Evolutionary conservation across 2,888 invertebrate species (phyloP).

Genomic region (Sphaerophoria rueppellii): DNA sequence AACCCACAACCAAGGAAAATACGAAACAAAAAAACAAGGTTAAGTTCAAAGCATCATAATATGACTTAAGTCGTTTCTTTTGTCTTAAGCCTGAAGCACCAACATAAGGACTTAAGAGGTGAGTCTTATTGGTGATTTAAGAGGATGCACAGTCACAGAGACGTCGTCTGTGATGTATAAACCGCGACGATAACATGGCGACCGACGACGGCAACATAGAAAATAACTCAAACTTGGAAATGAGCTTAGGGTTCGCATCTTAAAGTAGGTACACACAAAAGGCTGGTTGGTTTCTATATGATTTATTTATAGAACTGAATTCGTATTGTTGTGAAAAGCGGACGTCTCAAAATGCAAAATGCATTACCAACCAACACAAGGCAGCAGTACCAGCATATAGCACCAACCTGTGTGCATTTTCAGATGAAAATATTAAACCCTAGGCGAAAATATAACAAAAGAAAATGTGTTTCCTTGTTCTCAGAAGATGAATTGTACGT

Average conservation of each 20-base stretch:
- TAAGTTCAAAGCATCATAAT: conserved; percentile 65
- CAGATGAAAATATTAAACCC: too few species aligned
- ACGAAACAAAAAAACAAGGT: conserved; percentile 57
- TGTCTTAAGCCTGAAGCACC: conserved; percentile 37
- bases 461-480: too few species aligned
- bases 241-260: conserved; percentile 32
- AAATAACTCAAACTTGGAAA: conserved; percentile 40
- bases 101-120: conserved; percentile 33
- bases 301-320: conserved; percentile 3
- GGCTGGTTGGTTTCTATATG: conserved; percentile 32
- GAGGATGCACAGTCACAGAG: conserved; percentile 14
- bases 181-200: not conserved
- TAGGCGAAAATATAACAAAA: too few species aligned
- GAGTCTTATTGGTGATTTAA: conserved; percentile 30
- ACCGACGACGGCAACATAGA: not conserved
- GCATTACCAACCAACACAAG: too few species aligned
- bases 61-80: conserved; percentile 52
- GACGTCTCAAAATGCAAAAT: conserved; percentile 6
- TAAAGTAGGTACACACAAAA: not conserved
- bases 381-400: too few species aligned
- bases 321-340: not conserved
- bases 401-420: too few species aligned
- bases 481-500: too few species aligned
- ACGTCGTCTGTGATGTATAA: conserved; percentile 22
- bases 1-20: not conserved